Conservation (phyloP, 2,113 vertebrate species). For the Kobus ellipsiprymnus region DNA sequence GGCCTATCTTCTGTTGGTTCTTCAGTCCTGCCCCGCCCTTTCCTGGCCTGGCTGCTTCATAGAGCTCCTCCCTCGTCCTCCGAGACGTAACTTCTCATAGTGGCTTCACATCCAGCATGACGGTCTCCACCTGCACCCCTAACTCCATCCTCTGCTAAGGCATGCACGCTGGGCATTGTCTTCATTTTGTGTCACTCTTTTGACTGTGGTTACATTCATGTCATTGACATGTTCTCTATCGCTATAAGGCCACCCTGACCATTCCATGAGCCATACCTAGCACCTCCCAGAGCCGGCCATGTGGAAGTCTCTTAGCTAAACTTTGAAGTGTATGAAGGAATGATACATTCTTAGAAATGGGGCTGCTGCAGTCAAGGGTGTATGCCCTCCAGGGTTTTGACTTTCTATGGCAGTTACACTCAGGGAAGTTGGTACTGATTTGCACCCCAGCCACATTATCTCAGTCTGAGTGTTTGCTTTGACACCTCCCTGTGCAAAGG, state of each 20-base stretch:
- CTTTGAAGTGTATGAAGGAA: background rate
- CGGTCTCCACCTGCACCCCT: background rate
- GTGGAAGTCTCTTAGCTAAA: background rate
- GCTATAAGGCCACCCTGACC: background rate
- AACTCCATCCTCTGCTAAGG: fast-evolving
- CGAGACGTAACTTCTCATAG: too few relatives aligned
- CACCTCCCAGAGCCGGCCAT: background rate
- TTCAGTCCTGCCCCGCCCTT: background rate
- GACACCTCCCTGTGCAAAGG: background rate
- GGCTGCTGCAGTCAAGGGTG: background rate
- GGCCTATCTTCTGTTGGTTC: too few relatives aligned
- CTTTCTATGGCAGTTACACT: background rate
- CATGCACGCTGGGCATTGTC: background rate
- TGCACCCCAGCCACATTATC: background rate
- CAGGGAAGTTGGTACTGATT: background rate
- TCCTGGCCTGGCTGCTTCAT: background rate
- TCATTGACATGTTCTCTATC: background rate
- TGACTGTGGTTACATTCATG: background rate
- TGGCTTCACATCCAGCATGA: background rate
- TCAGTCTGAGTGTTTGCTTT: background rate
- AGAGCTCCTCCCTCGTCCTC: background rate
- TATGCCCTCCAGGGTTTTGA: background rate
- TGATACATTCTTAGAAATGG: background rate
- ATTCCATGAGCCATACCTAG: background rate
- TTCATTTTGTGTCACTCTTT: background rate